These are phyloP conservation scores for Syrmaticus mikado DNA, from an alignment of 2,113 vertebrate species.

Conservation along the genomic window DNA sequence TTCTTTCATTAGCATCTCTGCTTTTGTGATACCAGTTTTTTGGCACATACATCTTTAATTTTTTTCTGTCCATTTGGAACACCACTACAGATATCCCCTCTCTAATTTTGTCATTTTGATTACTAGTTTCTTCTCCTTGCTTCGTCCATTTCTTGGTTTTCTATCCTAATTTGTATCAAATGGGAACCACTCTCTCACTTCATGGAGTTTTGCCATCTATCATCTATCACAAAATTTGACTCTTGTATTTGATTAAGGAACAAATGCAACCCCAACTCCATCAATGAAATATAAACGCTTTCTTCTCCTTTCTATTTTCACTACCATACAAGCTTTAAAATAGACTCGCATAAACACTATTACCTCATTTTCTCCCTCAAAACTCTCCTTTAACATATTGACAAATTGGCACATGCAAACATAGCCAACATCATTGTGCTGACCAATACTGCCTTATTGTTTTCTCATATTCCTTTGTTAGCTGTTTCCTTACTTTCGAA, in stretches of 20 bases:
- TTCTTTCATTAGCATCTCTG: neutral
- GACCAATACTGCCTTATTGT: neutral
- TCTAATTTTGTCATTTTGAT: neutral
- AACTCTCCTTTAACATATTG: neutral
- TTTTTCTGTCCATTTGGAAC: neutral
- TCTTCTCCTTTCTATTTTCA: neutral
- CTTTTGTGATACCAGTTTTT: neutral
- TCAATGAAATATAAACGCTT: neutral
- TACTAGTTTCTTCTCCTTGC: neutral
- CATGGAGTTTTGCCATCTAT: neutral
- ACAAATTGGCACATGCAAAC: neutral
- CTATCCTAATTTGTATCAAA: neutral
- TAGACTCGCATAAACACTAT: neutral
- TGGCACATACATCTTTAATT: neutral
- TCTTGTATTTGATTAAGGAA: neutral
- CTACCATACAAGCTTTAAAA: neutral
- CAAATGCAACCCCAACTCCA: neutral
- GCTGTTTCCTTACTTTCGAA: neutral
- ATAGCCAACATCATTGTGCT: neutral
- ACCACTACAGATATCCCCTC: fast-evolving
- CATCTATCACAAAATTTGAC: neutral
- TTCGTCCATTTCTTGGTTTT: neutral
- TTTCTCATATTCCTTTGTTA: neutral
- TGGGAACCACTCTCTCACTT: neutral
- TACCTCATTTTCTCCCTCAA: neutral